Evolutionary conservation across 2,113 vertebrate genomes (phyloP).

Genomic region (Hystrix brachyura): DNA sequence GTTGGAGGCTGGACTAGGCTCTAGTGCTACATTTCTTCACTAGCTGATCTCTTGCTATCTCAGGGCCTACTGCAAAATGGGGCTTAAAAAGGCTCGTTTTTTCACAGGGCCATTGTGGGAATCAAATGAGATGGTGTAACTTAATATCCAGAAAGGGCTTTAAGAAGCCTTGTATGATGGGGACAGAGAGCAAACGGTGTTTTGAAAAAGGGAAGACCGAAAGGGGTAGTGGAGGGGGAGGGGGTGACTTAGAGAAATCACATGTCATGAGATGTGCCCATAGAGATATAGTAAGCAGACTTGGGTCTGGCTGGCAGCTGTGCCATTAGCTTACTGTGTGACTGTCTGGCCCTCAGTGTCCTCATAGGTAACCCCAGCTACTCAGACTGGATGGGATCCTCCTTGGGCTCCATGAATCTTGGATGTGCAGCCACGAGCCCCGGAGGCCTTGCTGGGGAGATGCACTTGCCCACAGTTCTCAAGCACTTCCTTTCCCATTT

Average conservation of each 20-base stretch:
- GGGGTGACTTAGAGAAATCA: neutral
- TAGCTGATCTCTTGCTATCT: neutral
- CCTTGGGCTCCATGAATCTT: neutral
- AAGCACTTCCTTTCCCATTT: neutral
- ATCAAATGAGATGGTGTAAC: neutral
- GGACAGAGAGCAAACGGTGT: neutral
- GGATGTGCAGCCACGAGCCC: neutral
- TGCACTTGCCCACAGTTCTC: neutral
- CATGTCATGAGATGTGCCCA: neutral
- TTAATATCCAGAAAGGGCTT: neutral
- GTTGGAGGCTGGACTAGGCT: neutral
- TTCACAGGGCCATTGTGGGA: neutral
- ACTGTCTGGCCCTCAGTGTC: neutral
- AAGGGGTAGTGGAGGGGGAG: neutral
- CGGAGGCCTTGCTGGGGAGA: neutral
- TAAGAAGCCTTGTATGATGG: neutral
- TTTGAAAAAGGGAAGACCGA: neutral
- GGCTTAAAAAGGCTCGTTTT: neutral
- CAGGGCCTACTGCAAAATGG: neutral
- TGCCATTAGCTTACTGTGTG: neutral
- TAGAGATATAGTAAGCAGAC: neutral
- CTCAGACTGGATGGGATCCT: neutral
- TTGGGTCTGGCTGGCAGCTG: neutral
- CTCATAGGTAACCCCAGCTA: neutral
- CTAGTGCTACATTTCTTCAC: neutral